Evolutionary conservation across 2,113 vertebrate genomes (phyloP).

Genomic region (Boleophthalmus pectinirostris): DNA sequence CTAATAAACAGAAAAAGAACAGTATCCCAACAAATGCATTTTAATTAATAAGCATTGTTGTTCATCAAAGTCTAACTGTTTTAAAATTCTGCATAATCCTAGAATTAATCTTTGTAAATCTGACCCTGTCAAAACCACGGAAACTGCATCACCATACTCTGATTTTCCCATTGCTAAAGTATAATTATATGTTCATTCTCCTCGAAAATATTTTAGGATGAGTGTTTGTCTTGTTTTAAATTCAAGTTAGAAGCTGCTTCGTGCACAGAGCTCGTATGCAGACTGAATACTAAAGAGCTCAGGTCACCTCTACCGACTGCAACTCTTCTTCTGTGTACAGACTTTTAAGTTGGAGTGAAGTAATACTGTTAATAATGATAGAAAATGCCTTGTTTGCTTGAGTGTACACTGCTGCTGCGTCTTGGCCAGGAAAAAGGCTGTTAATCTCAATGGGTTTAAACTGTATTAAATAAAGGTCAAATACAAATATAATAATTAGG

Average conservation of each 20-base stretch:
- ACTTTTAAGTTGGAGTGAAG: neutral
- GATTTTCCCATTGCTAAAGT: neutral
- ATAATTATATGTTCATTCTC: neutral
- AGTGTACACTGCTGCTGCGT: too few relatives aligned
- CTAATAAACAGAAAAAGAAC: too few relatives aligned
- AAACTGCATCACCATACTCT: neutral
- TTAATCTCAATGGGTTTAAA: neutral
- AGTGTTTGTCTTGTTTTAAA: constrained; percentile 5
- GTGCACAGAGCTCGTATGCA: neutral
- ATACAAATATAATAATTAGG: neutral
- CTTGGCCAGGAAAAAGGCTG: neutral
- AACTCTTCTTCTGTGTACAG: neutral
- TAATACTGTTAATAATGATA: neutral
- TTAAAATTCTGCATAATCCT: neutral
- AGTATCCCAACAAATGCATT: neutral
- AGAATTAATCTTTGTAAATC: neutral
- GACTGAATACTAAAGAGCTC: constrained; percentile 8
- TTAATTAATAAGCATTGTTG: too few relatives aligned
- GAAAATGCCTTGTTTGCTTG: neutral
- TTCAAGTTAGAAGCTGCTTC: neutral
- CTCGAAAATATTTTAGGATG: neutral
- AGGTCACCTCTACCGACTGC: constrained; percentile 5
- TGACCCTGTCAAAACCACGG: neutral
- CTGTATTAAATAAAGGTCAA: neutral
- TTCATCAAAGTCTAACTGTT: neutral